Base-by-base conservation (phyloP, 2,888 invertebrate genomes). In the Nemurella pictetii region DNA sequence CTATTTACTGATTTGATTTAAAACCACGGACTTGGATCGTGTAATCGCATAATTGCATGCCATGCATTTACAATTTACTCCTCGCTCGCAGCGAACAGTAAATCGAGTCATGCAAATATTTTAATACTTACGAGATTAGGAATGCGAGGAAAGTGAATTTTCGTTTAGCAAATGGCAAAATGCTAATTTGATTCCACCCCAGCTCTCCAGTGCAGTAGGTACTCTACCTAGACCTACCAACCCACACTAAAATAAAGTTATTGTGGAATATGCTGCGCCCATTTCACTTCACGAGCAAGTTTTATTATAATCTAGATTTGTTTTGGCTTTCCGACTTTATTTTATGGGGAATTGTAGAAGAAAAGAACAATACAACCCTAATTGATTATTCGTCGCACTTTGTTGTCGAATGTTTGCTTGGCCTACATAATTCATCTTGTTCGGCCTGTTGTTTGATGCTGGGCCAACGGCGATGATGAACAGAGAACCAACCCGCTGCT, bases 341-440 rank as follows among this genome's bases (percentile, higher is more conserved):
- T n/a, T 55, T 32, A 32, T 55, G 55, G 2, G 55, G 5, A n/a
- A 55, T 55, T 55, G 55, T 55, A 12, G 20, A 55, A 55, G 55
- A 55, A 55, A 55, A 55, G 55, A 55, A 55, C 55, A 55, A 55
- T 55, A 55, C 55, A 55, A 55, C 5, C 55, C 55, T 55, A 55
- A 55, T 55, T 55, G 15, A 55, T 55, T 55, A 55, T 55, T 20
- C 20, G 55, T 55, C 55, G n/a, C 15, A 55, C 55, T 55, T 55
- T 55, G 55, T 55, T 12, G 9, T 7, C 20, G 55, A 28, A 75
- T 75, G 75, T 75, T 75, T 75, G 15, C 28, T 75, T 75, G 28
- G 75, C 75, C 75, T 28, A 75, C 75, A 75, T 55, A 55, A 55
- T 55, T 55, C 55, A 55, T 55, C 55, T 55, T 55, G 55, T 20